Evolutionary conservation across 92 coral and sea anemone genomes (phyloP).

Genomic region (Porites divaricata): DNA sequence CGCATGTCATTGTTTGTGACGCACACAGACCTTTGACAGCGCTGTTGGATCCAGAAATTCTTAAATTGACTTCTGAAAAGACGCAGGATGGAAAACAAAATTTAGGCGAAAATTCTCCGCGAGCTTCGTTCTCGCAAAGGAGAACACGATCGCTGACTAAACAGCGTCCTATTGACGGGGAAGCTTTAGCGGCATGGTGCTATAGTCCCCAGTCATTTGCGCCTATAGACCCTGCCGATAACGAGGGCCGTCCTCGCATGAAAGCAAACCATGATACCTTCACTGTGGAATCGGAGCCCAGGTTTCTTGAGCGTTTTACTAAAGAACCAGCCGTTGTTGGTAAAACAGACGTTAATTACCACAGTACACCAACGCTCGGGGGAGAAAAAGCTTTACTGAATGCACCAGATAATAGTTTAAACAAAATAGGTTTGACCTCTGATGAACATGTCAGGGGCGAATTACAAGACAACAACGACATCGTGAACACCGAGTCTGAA

Average conservation of each 20-base stretch:
- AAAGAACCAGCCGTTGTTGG: background rate
- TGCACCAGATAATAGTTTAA: background rate
- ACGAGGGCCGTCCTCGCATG: background rate
- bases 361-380: background rate
- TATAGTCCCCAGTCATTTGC: background rate
- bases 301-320: background rate
- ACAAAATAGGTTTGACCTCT: background rate
- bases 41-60: constrained; percentile 32
- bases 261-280: background rate
- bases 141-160: constrained; percentile 62
- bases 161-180: constrained; percentile 63
- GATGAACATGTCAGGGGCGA: background rate
- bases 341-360: constrained; percentile 11
- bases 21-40: constrained; percentile 23
- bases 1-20: background rate
- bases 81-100: constrained; percentile 4
- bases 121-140: constrained; percentile 57
- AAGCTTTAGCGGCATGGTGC: background rate
- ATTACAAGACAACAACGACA: background rate
- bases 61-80: constrained; percentile 4
- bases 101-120: constrained; percentile 38
- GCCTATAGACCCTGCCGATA: background rate
- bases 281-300: background rate
- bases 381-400: background rate
- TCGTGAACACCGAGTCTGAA: background rate